Base-by-base conservation (phyloP, 2,888 invertebrate genomes). In the Drosophila infuscata region DNA sequence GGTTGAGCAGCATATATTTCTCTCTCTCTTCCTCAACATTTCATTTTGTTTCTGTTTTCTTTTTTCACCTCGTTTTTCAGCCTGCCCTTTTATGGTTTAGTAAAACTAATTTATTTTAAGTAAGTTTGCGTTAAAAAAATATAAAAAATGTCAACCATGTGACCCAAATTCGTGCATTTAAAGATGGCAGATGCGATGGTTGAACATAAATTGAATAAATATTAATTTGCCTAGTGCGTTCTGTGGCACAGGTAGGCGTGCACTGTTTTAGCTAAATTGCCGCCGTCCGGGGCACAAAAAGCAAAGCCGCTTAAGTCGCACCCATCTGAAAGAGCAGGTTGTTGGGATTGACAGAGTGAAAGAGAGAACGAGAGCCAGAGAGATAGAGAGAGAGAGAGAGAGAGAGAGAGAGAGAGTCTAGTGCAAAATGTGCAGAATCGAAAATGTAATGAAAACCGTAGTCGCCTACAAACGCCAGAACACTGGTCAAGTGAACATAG, bases 201-300 rank as follows among this genome's bases (percentile, higher is more conserved):
- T n/a, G n/a, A n/a, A n/a, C n/a, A n/a, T n/a, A n/a, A n/a, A n/a
- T n/a, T n/a, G n/a, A n/a, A n/a, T n/a, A n/a, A n/a, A n/a, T n/a
- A n/a, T n/a, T n/a, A 87, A 88, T 87, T 90, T 90, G 76, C 74
- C 71, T 81, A 88, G 20, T 25, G 20, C 20, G 20, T 25, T 25
- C 20, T 25, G 20, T 25, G 20, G 20, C 20, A 25, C 20, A 25
- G 20, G 87, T 90, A 88, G 87, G 90, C 87, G 90, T 90, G 75
- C 65, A 82, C 83, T 80, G 82, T 87, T 90, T 87, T 88, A 90
- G 87, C 87, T 78, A 87, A 87, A 87, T 87, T 87, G 87, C 87
- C 82, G 71, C 80, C 83, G 79, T 84, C 89, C 85, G 78, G 82
- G 64, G 65, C 73, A 70, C 75, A 73, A 76, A 80, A 79, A 80